A percentile compares a stretch with the other conserved stretches of the same genome.
These are phyloP conservation scores for Tipula lateralis DNA, from an alignment of 2,888 invertebrate genomes.

Conservation along the genomic window DNA sequence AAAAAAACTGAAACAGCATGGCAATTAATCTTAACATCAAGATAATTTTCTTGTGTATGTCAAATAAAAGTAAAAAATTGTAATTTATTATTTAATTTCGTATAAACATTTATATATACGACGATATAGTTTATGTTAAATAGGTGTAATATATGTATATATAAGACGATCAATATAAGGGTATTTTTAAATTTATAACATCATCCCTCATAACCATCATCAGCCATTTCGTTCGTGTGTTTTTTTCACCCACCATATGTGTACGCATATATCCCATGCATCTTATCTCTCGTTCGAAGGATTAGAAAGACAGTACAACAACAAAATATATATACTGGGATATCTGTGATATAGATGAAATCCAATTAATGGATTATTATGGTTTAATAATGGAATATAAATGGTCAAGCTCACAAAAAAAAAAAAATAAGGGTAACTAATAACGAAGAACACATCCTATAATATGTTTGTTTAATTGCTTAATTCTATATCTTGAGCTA, in stretches of 20 bases:
- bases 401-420: not conserved
- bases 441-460: not conserved
- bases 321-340: not conserved
- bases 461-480: not conserved
- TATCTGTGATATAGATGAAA: not conserved
- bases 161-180: not conserved
- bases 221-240: not conserved
- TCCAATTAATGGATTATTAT: conserved; percentile 27
- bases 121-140: not conserved
- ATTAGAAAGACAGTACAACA: not conserved
- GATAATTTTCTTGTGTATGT: conserved; percentile 29
- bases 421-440: conserved; percentile 15
- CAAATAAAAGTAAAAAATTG: conserved; percentile 14
- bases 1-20: conserved; percentile 19
- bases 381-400: not conserved
- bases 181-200: not conserved
- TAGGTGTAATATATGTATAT: conserved; percentile 24
- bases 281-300: not conserved
- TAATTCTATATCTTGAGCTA: not conserved
- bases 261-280: not conserved
- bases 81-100: not conserved
- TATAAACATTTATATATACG: not conserved
- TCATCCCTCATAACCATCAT: not conserved
- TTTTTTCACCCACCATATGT: not conserved
- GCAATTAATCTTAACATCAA: conserved; percentile 29